Evolutionary conservation across 2,113 vertebrate species (phyloP), one percentile per base, ranked within the genome.

Genomic region (Pterocles gutturalis): DNA sequence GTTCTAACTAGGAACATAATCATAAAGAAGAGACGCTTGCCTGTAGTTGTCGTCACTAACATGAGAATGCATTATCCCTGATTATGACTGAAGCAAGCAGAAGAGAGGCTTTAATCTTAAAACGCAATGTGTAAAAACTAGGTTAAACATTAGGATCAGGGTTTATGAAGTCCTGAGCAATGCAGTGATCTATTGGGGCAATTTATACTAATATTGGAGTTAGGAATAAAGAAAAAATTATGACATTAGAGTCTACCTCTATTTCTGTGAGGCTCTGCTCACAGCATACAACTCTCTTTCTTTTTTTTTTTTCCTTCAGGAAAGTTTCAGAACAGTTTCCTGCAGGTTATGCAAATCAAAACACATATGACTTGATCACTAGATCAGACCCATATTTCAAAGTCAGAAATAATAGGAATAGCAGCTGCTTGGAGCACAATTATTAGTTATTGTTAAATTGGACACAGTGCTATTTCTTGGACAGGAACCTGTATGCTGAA

Each of bases 271-370:
- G 5, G 6, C 54, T 72, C 31, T 87, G 13, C 3, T 13, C 20
- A 48, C 12, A 60, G 16, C 3, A 25, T 38, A n/a, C 24, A 10
- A 6, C 5, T 26, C 64, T 5, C 0, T 20, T 10, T 1, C 3
- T 29, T 31, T 36, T 18, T 29, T 31, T 36, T 18, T 41, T 29
- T 33, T 20, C 2, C 2, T 31, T 26, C 75, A 38, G 6, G 18
- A 21, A 76, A 36, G 7, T 66, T 58, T 2, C 57, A 76, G 17
- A 43, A 34, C 2, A n/a, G 4, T n/a, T 76, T 76, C 29, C 24
- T 62, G 7, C 17, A 43, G 8, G 7, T 66, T 75, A 62, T 17
- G 12, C 10, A 81, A 71, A 71, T n/a, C 22, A 64, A 60, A 84
- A 11, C 62, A 93, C 43, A 17, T 48, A 7, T 48, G 33, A 45